Conservation (phyloP, 2,888 invertebrate species). For the Caenorhabditis sp. region DNA sequence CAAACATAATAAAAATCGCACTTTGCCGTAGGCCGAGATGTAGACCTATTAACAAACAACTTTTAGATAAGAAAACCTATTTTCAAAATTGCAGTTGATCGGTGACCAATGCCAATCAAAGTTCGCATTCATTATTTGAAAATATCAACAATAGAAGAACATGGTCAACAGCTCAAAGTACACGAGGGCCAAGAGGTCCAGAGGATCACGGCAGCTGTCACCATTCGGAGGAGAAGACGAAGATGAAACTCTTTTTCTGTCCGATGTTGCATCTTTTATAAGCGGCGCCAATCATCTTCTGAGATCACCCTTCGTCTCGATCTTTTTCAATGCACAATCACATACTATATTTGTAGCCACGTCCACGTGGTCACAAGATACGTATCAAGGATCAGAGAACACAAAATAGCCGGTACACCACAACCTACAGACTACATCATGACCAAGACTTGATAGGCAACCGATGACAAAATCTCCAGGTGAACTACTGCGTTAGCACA, state of each 20-base stretch:
- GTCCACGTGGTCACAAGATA: conserved; percentile 49
- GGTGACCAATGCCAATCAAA: not conserved
- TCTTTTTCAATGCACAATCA: conserved; percentile 3
- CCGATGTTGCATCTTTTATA: conserved; percentile 41
- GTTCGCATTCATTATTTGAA: not conserved
- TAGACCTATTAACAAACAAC: conserved; percentile 6
- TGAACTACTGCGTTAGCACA: too few species aligned
- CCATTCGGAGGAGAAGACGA: not conserved
- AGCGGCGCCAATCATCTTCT: conserved; percentile 17
- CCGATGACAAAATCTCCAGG: not conserved
- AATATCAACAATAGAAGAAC: conserved; percentile 28
- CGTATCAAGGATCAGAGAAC: conserved; percentile 32
- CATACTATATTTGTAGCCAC: conserved; percentile 31
- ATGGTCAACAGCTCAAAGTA: conserved; percentile 31
- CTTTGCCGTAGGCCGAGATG: conserved; percentile 22
- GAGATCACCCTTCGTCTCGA: conserved; percentile 19
- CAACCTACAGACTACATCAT: conserved; percentile 46
- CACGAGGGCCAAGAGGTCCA: not conserved
- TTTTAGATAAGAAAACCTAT: not conserved
- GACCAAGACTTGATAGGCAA: not conserved
- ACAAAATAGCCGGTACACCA: not conserved
- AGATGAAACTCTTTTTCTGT: conserved; percentile 19
- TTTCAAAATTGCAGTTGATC: conserved; percentile 8
- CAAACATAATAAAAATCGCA: conserved; percentile 33
- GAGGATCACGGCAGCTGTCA: conserved; percentile 27